phyloP scores from a whole-genome alignment of 2,888 invertebrate species.

The Drosophila tripunctata region DNA sequence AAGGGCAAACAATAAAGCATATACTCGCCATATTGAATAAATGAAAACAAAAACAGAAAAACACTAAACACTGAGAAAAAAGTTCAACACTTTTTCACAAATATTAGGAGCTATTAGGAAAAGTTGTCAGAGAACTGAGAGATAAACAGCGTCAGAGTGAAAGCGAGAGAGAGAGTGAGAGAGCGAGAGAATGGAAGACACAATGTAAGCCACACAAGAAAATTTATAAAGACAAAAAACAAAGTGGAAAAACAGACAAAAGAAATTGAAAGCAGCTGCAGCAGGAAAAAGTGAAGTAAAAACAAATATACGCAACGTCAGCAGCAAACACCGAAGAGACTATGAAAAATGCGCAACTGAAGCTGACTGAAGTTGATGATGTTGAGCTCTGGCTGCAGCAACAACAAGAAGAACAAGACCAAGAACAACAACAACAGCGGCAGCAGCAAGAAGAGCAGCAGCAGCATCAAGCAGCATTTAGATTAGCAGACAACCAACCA shows the following conservation, averaged over 20 bases:
- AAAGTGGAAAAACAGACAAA: slow-evolving; percentile 14
- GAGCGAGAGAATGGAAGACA: slow-evolving; percentile 9
- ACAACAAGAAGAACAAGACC: slow-evolving; percentile 31
- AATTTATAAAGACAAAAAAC: slow-evolving; percentile 16
- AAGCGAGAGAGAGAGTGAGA: not conserved
- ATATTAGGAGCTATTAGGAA: slow-evolving; percentile 45
- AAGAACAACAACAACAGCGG: slow-evolving; percentile 25
- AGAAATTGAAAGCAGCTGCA: slow-evolving; percentile 34
- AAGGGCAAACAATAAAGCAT: slow-evolving; percentile 72
- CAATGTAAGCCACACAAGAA: slow-evolving; percentile 55
- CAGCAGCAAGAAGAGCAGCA: slow-evolving; percentile 32
- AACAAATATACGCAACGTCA: slow-evolving; percentile 64
- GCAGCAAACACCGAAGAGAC: slow-evolving; percentile 79
- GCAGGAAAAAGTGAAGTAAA: slow-evolving; percentile 17
- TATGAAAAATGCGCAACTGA: slow-evolving; percentile 81
- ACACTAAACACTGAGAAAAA: too few species aligned
- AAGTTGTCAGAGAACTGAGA: slow-evolving; percentile 17
- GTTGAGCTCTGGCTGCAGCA: slow-evolving; percentile 63
- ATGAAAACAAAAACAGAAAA: slow-evolving; percentile 27
- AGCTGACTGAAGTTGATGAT: slow-evolving; percentile 75
- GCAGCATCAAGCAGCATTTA: slow-evolving; percentile 43
- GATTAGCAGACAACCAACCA: slow-evolving; percentile 51
- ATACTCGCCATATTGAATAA: slow-evolving; percentile 80
- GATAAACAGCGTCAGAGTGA: not conserved
- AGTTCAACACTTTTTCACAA: slow-evolving; percentile 39